Percentiles rank a stretch among this genome's conserved stretches.
phyloP scores from a whole-genome alignment of 2,888 invertebrate species.

The Fissipunctia ypsillon region DNA sequence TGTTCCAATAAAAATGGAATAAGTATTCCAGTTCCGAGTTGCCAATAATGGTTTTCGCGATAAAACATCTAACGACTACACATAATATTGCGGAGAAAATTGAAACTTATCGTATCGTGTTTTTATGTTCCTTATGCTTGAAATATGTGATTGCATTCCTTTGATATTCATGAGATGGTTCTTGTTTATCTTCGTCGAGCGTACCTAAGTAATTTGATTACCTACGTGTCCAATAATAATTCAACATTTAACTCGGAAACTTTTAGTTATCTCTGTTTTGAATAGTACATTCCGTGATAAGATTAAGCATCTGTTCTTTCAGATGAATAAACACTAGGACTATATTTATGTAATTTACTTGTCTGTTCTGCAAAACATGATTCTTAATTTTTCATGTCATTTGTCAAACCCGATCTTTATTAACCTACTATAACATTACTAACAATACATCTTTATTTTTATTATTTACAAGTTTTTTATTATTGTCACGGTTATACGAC shows the following conservation, averaged over 20 bases:
- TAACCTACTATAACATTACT: background rate
- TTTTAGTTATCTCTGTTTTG: slow-evolving; percentile 4
- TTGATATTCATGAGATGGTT: background rate
- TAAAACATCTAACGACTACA: slow-evolving; percentile 49
- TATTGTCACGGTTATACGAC: background rate
- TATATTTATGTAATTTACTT: slow-evolving; percentile 1
- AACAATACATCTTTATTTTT: background rate
- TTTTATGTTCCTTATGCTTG: slow-evolving; percentile 49
- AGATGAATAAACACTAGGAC: background rate
- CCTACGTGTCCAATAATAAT: background rate
- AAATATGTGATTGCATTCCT: slow-evolving; percentile 38
- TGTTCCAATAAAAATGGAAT: slow-evolving; percentile 37
- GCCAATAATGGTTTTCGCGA: slow-evolving; percentile 46
- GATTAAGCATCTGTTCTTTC: background rate
- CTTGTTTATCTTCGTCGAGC: background rate
- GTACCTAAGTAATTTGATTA: background rate
- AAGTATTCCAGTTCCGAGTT: no score
- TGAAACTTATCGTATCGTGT: slow-evolving; percentile 48
- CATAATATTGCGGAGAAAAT: slow-evolving; percentile 40
- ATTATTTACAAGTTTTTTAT: background rate
- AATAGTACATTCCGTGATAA: slow-evolving; percentile 7
- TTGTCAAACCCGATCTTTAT: background rate
- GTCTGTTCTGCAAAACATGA: background rate
- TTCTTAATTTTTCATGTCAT: background rate
- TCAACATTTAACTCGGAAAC: background rate